Percentiles rank a stretch among this genome's conserved stretches.
phyloP scores from a whole-genome alignment of 2,797 vertebrate genomes.

The Esox lucius region DNA sequence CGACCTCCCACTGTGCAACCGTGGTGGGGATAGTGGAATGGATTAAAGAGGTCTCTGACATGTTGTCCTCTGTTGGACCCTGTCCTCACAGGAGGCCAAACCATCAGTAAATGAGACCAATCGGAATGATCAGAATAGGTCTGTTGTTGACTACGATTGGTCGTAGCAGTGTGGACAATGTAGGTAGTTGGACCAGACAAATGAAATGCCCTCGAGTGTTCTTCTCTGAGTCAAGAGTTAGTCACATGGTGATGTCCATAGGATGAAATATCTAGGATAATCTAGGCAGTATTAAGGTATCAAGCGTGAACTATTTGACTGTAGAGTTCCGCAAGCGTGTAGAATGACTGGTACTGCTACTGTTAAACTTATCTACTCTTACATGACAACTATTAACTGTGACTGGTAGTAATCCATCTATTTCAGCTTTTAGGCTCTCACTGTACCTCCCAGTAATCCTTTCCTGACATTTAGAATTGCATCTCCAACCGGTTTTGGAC shows the following conservation, averaged over 20 bases:
- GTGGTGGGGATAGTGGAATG: constrained; percentile 10
- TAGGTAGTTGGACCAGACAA: too few relatives aligned
- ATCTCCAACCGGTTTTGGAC: constrained; percentile 61
- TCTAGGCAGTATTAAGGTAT: constrained; percentile 35
- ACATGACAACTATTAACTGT: not conserved
- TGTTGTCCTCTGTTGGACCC: not conserved
- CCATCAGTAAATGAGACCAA: too few relatives aligned
- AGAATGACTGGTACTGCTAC: constrained; percentile 5
- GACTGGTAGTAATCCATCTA: not conserved
- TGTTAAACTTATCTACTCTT: not conserved
- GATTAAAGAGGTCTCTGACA: not conserved
- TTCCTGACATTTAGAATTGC: constrained; percentile 31
- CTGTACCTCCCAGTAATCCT: not conserved
- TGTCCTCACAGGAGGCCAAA: not conserved
- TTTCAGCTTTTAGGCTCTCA: not conserved
- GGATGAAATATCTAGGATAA: not conserved
- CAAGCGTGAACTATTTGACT: constrained; percentile 33
- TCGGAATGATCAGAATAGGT: too few relatives aligned
- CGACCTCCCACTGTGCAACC: constrained; percentile 19
- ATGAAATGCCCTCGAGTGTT: too few relatives aligned
- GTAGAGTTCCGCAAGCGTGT: constrained; percentile 43
- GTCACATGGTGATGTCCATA: too few relatives aligned
- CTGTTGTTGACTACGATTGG: too few relatives aligned
- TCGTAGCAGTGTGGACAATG: too few relatives aligned
- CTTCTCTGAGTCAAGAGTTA: too few relatives aligned